A percentile compares a stretch with the other conserved stretches of the same genome.
Conservation (phyloP, 2,113 vertebrate species). For the Phylloscopus whistleri region DNA sequence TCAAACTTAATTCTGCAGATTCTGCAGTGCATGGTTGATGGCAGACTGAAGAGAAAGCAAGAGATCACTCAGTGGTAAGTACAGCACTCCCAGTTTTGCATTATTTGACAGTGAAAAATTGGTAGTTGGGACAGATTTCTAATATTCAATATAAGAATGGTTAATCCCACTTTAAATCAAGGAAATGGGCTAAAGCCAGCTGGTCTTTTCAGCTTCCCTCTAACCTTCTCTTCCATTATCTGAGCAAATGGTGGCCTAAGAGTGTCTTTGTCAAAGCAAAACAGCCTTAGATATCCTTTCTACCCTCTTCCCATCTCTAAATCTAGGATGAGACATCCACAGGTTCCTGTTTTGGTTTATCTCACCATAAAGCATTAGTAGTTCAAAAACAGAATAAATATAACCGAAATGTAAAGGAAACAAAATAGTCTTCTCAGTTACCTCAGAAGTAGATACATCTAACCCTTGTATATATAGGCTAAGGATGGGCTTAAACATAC, state of each 20-base stretch:
- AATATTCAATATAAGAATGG: neutral
- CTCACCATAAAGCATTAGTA: neutral
- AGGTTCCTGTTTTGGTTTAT: neutral
- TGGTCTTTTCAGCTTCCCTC: neutral
- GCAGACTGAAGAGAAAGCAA: neutral
- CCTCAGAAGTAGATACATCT: neutral
- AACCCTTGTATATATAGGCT: neutral
- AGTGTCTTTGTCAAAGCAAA: neutral
- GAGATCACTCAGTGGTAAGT: neutral
- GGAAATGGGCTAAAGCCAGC: neutral
- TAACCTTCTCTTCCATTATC: neutral
- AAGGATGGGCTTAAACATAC: neutral
- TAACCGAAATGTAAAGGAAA: neutral
- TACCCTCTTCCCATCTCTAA: neutral
- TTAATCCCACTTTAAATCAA: neutral
- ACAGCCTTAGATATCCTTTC: neutral
- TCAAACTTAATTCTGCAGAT: neutral
- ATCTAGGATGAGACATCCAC: neutral
- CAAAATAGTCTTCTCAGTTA: neutral
- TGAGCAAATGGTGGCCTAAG: neutral
- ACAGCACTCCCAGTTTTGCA: neutral
- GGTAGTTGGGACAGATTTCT: neutral
- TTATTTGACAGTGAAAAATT: neutral
- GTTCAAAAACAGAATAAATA: neutral
- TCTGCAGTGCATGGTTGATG: neutral